phyloP scores from a whole-genome alignment of 2,888 invertebrate genomes.

The Philhelius pedissequus region DNA sequence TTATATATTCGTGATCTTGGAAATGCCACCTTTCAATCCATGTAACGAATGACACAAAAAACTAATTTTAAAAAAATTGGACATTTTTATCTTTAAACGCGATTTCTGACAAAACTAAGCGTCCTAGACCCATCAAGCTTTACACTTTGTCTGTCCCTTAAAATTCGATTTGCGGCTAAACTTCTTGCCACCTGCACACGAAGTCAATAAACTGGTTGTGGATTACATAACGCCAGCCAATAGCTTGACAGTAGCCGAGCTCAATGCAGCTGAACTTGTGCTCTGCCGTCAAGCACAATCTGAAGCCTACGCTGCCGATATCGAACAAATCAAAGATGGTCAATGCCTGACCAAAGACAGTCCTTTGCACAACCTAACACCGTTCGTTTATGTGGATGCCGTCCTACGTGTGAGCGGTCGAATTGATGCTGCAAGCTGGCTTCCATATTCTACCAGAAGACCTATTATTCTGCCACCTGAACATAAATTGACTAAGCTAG shows the following conservation, averaged over 20 bases:
- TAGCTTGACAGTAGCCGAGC: neutral
- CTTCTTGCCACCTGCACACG: too few species aligned
- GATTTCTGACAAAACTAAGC: too few species aligned
- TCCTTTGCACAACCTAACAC: constrained; percentile 1
- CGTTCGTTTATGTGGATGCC: too few species aligned
- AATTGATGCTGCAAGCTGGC: constrained; percentile 53
- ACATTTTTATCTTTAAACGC: too few species aligned
- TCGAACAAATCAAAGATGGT: neutral
- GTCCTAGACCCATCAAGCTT: too few species aligned
- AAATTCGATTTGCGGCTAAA: too few species aligned
- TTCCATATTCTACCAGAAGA: constrained; percentile 32
- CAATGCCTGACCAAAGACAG: neutral
- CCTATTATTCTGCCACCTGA: constrained; percentile 46
- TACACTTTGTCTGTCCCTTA: too few species aligned
- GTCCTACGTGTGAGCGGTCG: constrained; percentile 39
- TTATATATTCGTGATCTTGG: too few species aligned
- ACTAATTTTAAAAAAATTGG: too few species aligned
- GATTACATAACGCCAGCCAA: neutral
- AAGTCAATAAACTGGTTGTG: too few species aligned
- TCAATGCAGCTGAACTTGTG: neutral
- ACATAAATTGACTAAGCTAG: neutral
- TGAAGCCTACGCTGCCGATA: neutral
- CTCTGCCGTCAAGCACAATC: neutral
- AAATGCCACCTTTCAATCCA: too few species aligned
- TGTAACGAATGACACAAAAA: too few species aligned